phyloP scores from a whole-genome alignment of 2,888 invertebrate species.

The Sacculina carcini region DNA sequence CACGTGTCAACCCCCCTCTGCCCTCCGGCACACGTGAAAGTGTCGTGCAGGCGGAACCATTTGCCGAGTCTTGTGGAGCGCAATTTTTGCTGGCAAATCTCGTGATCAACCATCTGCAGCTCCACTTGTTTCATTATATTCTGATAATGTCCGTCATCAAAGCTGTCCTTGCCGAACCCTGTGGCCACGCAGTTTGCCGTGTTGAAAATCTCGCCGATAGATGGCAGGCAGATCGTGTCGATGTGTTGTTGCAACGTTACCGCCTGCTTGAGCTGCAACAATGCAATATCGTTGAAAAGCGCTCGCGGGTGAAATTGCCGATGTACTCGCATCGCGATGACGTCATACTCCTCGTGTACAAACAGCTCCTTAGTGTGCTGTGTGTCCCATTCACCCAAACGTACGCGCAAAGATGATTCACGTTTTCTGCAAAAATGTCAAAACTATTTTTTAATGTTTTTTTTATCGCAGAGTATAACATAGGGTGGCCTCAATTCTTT shows the following conservation, averaged over 20 bases:
- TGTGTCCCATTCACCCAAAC: slow-evolving; percentile 62
- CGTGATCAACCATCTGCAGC: slow-evolving; percentile 18
- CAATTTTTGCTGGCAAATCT: slow-evolving; percentile 8
- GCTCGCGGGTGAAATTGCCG: slow-evolving; percentile 12
- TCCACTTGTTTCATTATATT: slow-evolving; percentile 48
- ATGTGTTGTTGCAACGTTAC: slow-evolving; percentile 38
- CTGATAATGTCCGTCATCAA: slow-evolving; percentile 31
- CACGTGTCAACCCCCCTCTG: slow-evolving; percentile 36
- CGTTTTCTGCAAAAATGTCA: no score
- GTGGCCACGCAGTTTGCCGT: slow-evolving; percentile 34
- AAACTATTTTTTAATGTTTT: no score
- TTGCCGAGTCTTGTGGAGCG: slow-evolving; percentile 10
- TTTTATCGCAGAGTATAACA: no score
- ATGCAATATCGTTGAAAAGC: slow-evolving; percentile 35
- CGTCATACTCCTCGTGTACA: slow-evolving; percentile 40
- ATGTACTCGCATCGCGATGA: slow-evolving; percentile 19
- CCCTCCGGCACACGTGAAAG: slow-evolving; percentile 13
- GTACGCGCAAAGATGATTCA: no score
- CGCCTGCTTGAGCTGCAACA: slow-evolving; percentile 34
- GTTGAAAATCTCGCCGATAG: slow-evolving; percentile 25
- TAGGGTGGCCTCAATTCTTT: no score
- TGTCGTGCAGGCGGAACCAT: slow-evolving; percentile 9
- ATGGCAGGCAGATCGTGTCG: slow-evolving; percentile 38
- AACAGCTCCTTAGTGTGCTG: slow-evolving; percentile 39
- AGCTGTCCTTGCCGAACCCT: slow-evolving; percentile 47